These are phyloP conservation scores for Aldrovandia affinis DNA, from an alignment of 2,797 vertebrate genomes.

Conservation along the genomic window DNA sequence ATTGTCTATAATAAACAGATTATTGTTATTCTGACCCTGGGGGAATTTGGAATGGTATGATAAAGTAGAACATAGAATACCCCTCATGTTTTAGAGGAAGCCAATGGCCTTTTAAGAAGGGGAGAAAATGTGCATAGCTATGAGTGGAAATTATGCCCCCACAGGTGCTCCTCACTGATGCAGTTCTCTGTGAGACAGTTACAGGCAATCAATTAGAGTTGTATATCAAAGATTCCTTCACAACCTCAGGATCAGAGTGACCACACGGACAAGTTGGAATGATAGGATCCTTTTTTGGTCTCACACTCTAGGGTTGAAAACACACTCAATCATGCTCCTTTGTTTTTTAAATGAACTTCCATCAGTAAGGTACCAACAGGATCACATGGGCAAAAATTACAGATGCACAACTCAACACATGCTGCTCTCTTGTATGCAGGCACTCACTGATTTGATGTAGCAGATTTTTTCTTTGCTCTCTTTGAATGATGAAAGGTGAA, in stretches of 20 bases:
- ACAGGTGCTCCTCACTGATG: neutral
- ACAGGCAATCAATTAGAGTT: neutral
- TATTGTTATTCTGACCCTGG: neutral
- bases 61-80: neutral
- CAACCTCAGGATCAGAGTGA: neutral
- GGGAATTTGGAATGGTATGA: neutral
- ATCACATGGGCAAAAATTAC: neutral
- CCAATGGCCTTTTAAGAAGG: neutral
- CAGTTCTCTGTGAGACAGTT: neutral
- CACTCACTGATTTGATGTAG: neutral
- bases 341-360: neutral
- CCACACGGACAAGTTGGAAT: neutral
- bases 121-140: neutral
- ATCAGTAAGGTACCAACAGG: neutral
- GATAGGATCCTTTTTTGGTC: too few species aligned
- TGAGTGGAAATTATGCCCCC: neutral
- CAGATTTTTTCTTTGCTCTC: neutral
- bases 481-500: neutral
- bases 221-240: neutral
- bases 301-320: neutral
- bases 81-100: neutral
- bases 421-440: neutral
- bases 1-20: neutral
- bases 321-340: neutral
- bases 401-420: conserved; percentile 1